Evolutionary conservation across 2,797 vertebrate species (phyloP).

Genomic region (Trichosurus vulpecula): DNA sequence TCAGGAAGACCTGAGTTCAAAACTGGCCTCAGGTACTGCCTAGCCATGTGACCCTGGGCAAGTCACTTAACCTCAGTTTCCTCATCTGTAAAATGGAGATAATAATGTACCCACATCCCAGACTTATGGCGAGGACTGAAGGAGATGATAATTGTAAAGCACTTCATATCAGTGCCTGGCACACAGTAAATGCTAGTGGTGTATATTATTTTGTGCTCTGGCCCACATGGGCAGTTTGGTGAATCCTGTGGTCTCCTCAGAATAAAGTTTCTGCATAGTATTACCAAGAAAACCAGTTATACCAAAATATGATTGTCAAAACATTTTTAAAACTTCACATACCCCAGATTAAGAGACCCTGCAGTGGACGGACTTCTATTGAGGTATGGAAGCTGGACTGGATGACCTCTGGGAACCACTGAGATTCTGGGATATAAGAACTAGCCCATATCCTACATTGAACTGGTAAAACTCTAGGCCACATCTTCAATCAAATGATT

Average conservation of each 20-base stretch:
- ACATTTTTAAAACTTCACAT: background rate
- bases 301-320: background rate
- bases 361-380: background rate
- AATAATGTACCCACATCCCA: background rate
- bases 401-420: background rate
- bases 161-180: background rate
- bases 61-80: background rate
- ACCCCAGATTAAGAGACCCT: background rate
- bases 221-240: background rate
- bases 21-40: background rate
- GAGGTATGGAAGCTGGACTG: background rate
- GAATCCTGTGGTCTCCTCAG: background rate
- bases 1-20: background rate
- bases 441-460: background rate
- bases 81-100: background rate
- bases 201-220: background rate
- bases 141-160: background rate
- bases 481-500: background rate
- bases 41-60: background rate
- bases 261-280: background rate
- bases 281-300: background rate
- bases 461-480: background rate
- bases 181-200: background rate
- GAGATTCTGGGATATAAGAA: background rate
- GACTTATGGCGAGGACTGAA: background rate